Evolutionary conservation across 2,888 invertebrate genomes (phyloP).

Genomic region (Lycia hirtaria): DNA sequence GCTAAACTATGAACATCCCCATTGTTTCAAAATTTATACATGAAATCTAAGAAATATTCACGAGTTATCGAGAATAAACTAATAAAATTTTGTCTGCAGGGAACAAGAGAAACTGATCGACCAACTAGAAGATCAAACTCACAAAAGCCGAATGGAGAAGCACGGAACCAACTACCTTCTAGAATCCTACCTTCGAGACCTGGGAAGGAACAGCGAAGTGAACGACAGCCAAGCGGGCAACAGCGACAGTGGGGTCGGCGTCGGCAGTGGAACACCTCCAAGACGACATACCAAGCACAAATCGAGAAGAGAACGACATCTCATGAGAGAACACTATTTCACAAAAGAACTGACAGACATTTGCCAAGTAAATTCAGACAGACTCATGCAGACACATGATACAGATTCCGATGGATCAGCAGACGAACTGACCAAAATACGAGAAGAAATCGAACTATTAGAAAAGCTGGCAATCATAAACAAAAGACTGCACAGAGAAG

Average conservation of each 20-base stretch:
- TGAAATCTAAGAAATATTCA: background rate
- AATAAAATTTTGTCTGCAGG: constrained; percentile 62
- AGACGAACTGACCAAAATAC: constrained; percentile 84
- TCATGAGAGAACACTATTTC: constrained; percentile 84
- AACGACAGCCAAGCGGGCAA: constrained; percentile 87
- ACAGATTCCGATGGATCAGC: constrained; percentile 81
- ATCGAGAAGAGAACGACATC: constrained; percentile 81
- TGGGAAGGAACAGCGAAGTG: constrained; percentile 74
- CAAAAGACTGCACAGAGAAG: constrained; percentile 89
- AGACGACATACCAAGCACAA: constrained; percentile 82
- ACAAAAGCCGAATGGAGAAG: constrained; percentile 89
- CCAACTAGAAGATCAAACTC: constrained; percentile 91
- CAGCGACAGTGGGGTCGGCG: constrained; percentile 89
- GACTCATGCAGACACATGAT: constrained; percentile 74
- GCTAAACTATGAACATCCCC: too few species aligned
- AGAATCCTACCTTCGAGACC: constrained; percentile 88
- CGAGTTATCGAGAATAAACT: too few species aligned
- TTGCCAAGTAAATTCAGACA: constrained; percentile 81
- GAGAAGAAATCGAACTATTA: constrained; percentile 89
- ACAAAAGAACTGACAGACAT: constrained; percentile 83
- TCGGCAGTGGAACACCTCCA: constrained; percentile 87
- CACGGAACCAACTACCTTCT: constrained; percentile 92
- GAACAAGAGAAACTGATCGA: constrained; percentile 92
- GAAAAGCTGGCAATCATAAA: constrained; percentile 91
- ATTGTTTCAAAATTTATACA: too few species aligned